Base-by-base conservation (phyloP, 2,888 invertebrate species). In the Rhamphomyia laevipes region DNA sequence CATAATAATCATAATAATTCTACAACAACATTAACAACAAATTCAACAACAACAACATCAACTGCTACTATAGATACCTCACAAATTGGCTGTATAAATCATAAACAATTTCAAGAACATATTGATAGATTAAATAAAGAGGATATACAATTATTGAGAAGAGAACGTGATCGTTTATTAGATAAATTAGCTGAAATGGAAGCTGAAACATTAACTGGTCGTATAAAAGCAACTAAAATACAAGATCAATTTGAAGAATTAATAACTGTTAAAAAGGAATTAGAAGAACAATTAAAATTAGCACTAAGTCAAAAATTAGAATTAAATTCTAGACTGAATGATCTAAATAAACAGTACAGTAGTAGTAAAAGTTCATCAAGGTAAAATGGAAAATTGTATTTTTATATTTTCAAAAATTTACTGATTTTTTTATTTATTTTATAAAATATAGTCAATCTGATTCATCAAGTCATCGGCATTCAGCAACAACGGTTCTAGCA, bases 121-220 rank as follows among this genome's bases (percentile, higher is more conserved):
- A 61, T 67, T 44, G 65, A 66, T 47, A 63, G 64, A 42, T 54
- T 65, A 46, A 66, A 62, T 54, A 66, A 73, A 35, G 74, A 75
- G 51, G 80, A 84, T 62, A 71, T 84, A 49, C 73, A 76, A 38
- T 71, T 75, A 45, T 67, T 86, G 56, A 78, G 84, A 17, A 75
- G 76, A 54, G 90, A 90, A 63, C 77, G 87, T 43, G 87, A 89
- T 64, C 76, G 81, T 15, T 67, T 89, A 54, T 70, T 88, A 53
- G 82, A 84, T 55, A 81, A 83, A 57, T 74, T 84, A 49, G 80
- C 83, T n/a, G 82, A 82, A 64, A 78, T 86, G 70, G 86, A 87
- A 64, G 82, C 84, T 4, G 85, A 85, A 63, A 82, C 79, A 21
- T 69, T 82, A 55, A 78, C 84, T 45, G 78, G 80, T 43, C 73